Evolutionary conservation across 2,888 invertebrate genomes (phyloP), one percentile per base, ranked within the genome.

Genomic region (Coecobrya sp.): DNA sequence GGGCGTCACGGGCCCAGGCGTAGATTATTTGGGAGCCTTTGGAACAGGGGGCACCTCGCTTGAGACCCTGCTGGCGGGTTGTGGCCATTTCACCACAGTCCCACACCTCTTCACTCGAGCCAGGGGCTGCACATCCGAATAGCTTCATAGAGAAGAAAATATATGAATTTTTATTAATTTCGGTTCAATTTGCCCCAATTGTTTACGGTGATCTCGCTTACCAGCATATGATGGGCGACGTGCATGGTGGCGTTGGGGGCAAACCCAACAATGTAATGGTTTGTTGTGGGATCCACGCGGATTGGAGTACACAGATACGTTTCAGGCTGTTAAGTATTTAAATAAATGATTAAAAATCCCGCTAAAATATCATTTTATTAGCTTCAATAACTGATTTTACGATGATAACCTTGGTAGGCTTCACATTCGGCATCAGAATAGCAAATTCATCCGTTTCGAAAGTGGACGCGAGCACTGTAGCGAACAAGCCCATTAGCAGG

Each of bases 1-100:
- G 98, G 0, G 99, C 99, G 95, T 99, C 98, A 94, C 98, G 96
- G 0, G 99, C 99, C 99, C 99, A 99, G 0, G 99, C 99, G 96
- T 99, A 99, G 11, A 99, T 97, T 86, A 99, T 97, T 97, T 98
- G 96, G n/a, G 94, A 94, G 3, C 95, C 97, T 52, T 97, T 96
- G 0, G 96, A 96, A 95, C 99, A 99, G 0, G 98, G 98, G 95
- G 97, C 97, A 0, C 97, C 97, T 0, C 96, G 96, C 93, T 96
- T 95, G 93, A 96, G 95, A 95, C 96, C 95, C 4, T 96, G 95
- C 87, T 96, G 96, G 49, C 96, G 96, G 94, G 96, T 96, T 2
- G 97, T 96, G 3, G 95, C 95, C 99, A 99, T 99, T 96, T 99
- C 99, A 0, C 99, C 99, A 95, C 99, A 99, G 95, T 98, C 97